A percentile compares a stretch with the other conserved stretches of the same genome.
phyloP scores from a whole-genome alignment of 1,140 invertebrate species.

The Drosophila funebris region DNA sequence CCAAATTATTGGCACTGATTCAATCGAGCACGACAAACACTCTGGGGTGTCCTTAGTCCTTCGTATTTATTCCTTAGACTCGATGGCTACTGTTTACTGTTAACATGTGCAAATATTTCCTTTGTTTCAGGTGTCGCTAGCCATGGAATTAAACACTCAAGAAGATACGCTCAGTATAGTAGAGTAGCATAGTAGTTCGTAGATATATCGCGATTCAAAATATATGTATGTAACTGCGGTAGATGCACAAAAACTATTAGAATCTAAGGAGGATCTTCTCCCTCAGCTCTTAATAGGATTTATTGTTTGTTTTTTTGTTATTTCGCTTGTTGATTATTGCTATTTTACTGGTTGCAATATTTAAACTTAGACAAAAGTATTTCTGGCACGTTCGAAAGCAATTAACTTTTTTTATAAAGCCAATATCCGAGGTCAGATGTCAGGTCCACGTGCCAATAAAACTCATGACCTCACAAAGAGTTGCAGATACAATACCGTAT shows the following conservation, averaged over 20 bases:
- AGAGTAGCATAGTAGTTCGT: no score
- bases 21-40: constrained; percentile 60
- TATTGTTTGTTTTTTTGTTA: not conserved
- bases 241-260: no score
- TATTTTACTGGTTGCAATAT: constrained; percentile 4
- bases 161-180: no score
- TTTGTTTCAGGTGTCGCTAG: constrained; percentile 4
- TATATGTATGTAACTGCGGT: not conserved
- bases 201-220: no score
- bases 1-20: constrained; percentile 79
- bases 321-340: not conserved
- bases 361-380: constrained; percentile 29
- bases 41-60: constrained; percentile 8
- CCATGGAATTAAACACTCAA: no score
- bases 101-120: not conserved
- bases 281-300: no score
- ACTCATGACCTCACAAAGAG: constrained; percentile 28
- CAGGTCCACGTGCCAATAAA: constrained; percentile 60
- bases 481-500: constrained; percentile 12
- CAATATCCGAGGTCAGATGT: constrained; percentile 29
- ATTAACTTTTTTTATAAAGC: constrained; percentile 58
- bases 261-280: no score
- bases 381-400: constrained; percentile 66
- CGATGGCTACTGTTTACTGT: not conserved
- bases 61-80: constrained; percentile 16